Evolutionary conservation across 2,888 invertebrate species (phyloP), one percentile per base, ranked within the genome.

Genomic region (Caenorhabditis drosophilae): DNA sequence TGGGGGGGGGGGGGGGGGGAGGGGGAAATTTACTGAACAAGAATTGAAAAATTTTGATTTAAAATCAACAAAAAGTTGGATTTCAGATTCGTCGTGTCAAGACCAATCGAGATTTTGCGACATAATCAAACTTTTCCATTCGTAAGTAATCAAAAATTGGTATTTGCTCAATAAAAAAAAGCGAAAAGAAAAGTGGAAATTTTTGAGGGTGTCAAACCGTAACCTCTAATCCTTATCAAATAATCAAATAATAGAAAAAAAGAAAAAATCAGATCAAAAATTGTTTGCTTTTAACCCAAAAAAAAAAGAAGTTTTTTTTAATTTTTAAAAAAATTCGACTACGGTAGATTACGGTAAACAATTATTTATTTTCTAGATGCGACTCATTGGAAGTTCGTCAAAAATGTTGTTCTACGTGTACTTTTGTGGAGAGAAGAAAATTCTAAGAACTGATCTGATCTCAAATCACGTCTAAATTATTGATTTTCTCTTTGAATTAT

Each of bases 81-180:
- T 34, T 44, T 53, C 66, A 70, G 70, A 70, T 48, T 58, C 60
- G 26, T 67, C 70, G 16, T 81, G 81, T 62, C 73, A 76, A 56
- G 81, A 81, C 56, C 68, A 76, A 40, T 78, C 79, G 9, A 75
- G 81, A 27, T 82, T 76, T 62, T 81, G 81, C 61, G 79, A 80
- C 59, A 82, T 81, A 50, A 72, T 81, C 58, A 79, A 78, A 49
- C 68, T 81, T 36, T 82, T 81, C 67, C 80, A 78, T 52, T 77
- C 80, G 77, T 80, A 58, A 70, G 80, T 74, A n/a, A n/a, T n/a
- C n/a, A n/a, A n/a, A n/a, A n/a, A n/a, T n/a, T n/a, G n/a, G n/a
- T n/a, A n/a, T n/a, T n/a, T n/a, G n/a, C n/a, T n/a, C n/a, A n/a
- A n/a, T n/a, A n/a, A n/a, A n/a, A n/a, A n/a, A n/a, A n/a, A n/a